A percentile compares a stretch with the other conserved stretches of the same genome.
Conservation (phyloP, 2,113 vertebrate species). For the Grus americana region DNA sequence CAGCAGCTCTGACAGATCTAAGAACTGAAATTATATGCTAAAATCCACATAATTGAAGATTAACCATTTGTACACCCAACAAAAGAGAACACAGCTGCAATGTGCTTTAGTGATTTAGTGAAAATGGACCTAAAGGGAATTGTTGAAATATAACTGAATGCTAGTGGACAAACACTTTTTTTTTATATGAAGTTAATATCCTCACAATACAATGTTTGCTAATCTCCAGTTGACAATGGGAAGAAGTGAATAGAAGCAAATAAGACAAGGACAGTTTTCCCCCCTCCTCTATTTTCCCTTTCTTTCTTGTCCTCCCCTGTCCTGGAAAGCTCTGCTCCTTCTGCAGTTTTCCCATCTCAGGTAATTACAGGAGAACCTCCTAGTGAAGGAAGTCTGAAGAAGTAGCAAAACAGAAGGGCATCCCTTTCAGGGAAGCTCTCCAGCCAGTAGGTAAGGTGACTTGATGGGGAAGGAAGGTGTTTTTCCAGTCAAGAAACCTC, state of each 20-base stretch:
- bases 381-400: not conserved
- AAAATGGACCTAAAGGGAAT: not conserved
- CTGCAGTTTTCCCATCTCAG: not conserved
- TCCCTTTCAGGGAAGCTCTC: not conserved
- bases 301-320: not conserved
- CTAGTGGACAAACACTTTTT: not conserved
- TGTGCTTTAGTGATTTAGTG: not conserved
- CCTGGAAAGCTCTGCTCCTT: not conserved
- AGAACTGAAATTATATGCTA: constrained; percentile 7
- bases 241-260: not conserved
- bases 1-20: not conserved
- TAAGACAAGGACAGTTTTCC: not conserved
- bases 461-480: not conserved
- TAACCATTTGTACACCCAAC: constrained; percentile 19
- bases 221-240: not conserved
- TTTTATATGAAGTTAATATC: not conserved
- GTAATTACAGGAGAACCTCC: not conserved
- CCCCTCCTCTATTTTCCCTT: not conserved
- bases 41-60: constrained; percentile 18
- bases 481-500: not conserved
- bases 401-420: not conserved
- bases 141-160: not conserved
- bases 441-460: not conserved
- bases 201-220: not conserved
- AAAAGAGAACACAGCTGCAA: not conserved